Evolutionary conservation across 2,113 vertebrate genomes (phyloP).

Genomic region (Puffinus mauretanicus): DNA sequence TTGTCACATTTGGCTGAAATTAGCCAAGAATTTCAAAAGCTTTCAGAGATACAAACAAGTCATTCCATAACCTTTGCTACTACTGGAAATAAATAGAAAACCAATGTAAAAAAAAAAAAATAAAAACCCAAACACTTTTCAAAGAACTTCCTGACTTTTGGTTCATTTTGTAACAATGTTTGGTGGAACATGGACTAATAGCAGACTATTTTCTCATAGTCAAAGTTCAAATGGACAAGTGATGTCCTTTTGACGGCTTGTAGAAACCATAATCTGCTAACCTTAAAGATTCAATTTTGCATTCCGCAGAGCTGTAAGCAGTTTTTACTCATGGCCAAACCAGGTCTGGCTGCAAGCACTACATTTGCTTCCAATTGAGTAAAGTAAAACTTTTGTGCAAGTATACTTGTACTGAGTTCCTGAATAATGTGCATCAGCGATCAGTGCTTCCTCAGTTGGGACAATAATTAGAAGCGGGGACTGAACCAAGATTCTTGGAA

Average conservation of each 20-base stretch:
- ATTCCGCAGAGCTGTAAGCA: not conserved
- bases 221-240: not conserved
- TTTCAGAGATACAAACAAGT: not conserved
- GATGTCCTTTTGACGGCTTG: not conserved
- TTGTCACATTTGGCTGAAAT: not conserved
- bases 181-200: not conserved
- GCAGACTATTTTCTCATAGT: not conserved
- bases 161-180: not conserved
- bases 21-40: not conserved
- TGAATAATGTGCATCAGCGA: not conserved
- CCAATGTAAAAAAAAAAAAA: not conserved
- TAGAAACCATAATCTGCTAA: not conserved
- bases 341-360: constrained; percentile 17
- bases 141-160: not conserved
- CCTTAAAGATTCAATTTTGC: not conserved
- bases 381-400: constrained; percentile 23
- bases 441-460: constrained; percentile 17
- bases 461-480: constrained; percentile 20
- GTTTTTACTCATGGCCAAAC: not conserved
- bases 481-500: constrained; percentile 21
- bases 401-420: not conserved
- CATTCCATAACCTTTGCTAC: not conserved
- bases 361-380: constrained; percentile 23
- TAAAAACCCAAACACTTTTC: not conserved
- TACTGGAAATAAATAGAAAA: not conserved